A percentile compares a stretch with the other conserved stretches of the same genome.
phyloP scores from a whole-genome alignment of 1,140 invertebrate genomes.

The Drosophila leontia region DNA sequence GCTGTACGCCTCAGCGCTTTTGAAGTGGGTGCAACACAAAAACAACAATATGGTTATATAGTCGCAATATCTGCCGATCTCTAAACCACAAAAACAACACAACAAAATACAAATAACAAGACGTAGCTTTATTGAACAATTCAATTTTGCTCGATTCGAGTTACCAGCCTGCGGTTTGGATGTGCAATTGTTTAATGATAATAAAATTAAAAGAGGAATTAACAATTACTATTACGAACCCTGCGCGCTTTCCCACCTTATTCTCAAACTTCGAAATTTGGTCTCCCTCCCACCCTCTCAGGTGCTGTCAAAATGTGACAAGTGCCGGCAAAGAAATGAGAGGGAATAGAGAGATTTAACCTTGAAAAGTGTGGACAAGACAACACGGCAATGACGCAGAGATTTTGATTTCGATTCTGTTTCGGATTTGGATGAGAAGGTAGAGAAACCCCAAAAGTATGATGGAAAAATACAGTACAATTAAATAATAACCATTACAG shows the following conservation, averaged over 20 bases:
- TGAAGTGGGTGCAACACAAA: constrained; percentile 69
- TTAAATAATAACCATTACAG: constrained; percentile 31
- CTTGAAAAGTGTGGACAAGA: constrained; percentile 53
- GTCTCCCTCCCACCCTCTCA: background rate
- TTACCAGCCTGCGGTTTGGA: constrained; percentile 25
- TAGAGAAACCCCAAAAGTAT: background rate
- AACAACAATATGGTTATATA: constrained; percentile 35
- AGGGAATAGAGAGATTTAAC: constrained; percentile 42
- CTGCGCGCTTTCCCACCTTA: background rate
- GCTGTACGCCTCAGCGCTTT: constrained; percentile 71
- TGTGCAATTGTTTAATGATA: constrained; percentile 29
- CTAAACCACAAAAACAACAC: constrained; percentile 63
- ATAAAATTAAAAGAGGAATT: constrained; percentile 8
- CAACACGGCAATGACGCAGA: constrained; percentile 23
- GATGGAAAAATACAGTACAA: constrained; percentile 32
- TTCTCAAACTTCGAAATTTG: constrained; percentile 11
- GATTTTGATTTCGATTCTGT: constrained; percentile 13
- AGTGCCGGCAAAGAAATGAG: constrained; percentile 32
- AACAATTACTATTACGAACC: background rate
- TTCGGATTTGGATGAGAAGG: constrained; percentile 12
- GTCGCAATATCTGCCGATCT: constrained; percentile 56
- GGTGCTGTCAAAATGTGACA: constrained; percentile 45
- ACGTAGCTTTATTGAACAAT: constrained; percentile 63
- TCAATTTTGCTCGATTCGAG: constrained; percentile 65
- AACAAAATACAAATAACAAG: constrained; percentile 29